Evolutionary conservation across 2,888 invertebrate species (phyloP).

Genomic region (Caenorhabditis plicata): DNA sequence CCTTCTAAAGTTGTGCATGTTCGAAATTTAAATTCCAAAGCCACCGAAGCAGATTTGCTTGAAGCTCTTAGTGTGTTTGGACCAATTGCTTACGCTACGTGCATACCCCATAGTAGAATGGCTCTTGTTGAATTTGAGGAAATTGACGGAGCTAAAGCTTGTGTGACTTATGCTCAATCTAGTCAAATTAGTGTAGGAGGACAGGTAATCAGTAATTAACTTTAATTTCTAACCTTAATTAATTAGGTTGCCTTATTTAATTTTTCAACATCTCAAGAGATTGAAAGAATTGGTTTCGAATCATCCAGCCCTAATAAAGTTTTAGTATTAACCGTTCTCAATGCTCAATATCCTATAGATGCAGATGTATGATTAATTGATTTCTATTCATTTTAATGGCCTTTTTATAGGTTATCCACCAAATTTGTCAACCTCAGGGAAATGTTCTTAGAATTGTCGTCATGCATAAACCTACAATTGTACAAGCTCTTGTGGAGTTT

Average conservation of each 20-base stretch:
- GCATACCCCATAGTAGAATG: slow-evolving; percentile 58
- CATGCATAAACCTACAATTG: slow-evolving; percentile 43
- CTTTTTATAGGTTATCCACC: slow-evolving; percentile 80
- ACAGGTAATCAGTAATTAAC: slow-evolving; percentile 32
- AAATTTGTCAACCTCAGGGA: slow-evolving; percentile 91
- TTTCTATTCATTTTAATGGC: not conserved
- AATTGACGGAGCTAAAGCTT: slow-evolving; percentile 57
- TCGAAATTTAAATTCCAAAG: slow-evolving; percentile 66
- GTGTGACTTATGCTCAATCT: slow-evolving; percentile 53
- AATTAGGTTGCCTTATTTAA: slow-evolving; percentile 68
- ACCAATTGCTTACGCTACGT: slow-evolving; percentile 64
- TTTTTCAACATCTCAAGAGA: slow-evolving; percentile 63
- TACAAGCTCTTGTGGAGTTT: slow-evolving; percentile 71
- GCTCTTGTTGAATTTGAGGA: slow-evolving; percentile 62
- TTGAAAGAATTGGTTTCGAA: slow-evolving; percentile 61
- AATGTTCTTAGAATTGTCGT: slow-evolving; percentile 95
- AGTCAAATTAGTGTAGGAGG: slow-evolving; percentile 67
- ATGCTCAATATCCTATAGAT: slow-evolving; percentile 97
- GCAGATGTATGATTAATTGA: slow-evolving; percentile 71
- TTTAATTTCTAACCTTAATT: not conserved
- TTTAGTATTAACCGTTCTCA: slow-evolving; percentile 92
- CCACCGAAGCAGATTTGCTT: slow-evolving; percentile 68
- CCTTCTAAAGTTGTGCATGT: slow-evolving; percentile 70
- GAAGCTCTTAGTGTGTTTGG: slow-evolving; percentile 69
- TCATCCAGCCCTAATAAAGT: slow-evolving; percentile 88